Percentiles rank a stretch among this genome's conserved stretches.
Evolutionary conservation across 2,888 invertebrate species (phyloP).

Genomic region (Ochropleura plecta): DNA sequence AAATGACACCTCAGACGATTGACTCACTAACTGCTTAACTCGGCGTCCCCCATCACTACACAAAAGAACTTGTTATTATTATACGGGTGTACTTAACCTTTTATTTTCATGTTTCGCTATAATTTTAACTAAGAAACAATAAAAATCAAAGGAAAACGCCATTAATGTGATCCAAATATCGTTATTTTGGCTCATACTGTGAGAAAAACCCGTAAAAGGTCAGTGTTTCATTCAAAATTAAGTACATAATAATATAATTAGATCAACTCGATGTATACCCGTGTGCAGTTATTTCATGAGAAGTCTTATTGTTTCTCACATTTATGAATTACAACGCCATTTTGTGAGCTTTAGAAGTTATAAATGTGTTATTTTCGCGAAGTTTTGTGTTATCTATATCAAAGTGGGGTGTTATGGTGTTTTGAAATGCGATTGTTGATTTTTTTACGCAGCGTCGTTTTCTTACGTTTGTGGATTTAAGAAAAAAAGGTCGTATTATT

Average conservation of each 20-base stretch:
- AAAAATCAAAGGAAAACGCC: conserved; percentile 71
- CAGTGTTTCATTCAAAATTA: conserved; percentile 84
- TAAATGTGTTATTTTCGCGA: conserved; percentile 64
- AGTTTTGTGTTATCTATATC: conserved; percentile 22
- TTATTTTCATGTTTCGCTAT: conserved; percentile 83
- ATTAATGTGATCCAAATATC: conserved; percentile 70
- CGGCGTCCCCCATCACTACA: conserved; percentile 61
- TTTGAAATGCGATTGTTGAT: conserved; percentile 57
- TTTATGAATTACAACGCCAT: conserved; percentile 84
- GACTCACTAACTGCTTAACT: conserved; percentile 6
- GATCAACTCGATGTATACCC: conserved; percentile 79
- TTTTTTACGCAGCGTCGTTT: conserved; percentile 64
- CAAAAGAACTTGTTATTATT: conserved; percentile 86
- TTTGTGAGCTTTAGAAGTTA: conserved; percentile 74
- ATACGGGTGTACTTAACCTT: conserved; percentile 82
- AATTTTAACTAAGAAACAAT: conserved; percentile 79
- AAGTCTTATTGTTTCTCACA: conserved; percentile 83
- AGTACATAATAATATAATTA: conserved; percentile 79
- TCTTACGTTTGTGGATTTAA: conserved; percentile 15
- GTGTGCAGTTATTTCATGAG: conserved; percentile 88
- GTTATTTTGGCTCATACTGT: conserved; percentile 61
- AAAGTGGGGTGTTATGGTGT: conserved; percentile 49
- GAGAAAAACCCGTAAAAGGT: conserved; percentile 75
- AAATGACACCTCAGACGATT: background rate
- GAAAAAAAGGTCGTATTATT: conserved; percentile 58